These are phyloP conservation scores for Aricia agestis DNA, from an alignment of 1,140 invertebrate genomes.

Conservation along the genomic window DNA sequence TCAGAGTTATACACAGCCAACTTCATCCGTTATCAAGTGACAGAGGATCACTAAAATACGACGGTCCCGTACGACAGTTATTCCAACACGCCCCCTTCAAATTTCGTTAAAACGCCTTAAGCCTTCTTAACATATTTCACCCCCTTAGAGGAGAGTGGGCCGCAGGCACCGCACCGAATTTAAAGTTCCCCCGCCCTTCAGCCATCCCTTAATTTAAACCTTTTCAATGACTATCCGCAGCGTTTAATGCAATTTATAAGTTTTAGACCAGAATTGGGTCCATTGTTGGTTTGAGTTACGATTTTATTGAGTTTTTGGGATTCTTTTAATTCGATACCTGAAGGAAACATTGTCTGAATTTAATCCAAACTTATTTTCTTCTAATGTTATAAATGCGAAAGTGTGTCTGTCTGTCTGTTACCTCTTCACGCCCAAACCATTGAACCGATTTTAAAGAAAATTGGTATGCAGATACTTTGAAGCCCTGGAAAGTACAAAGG, in stretches of 20 bases:
- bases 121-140: conserved; percentile 15
- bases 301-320: neutral
- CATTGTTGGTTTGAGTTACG: neutral
- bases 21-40: neutral
- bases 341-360: neutral
- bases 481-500: no score
- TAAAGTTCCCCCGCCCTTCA: neutral
- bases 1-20: neutral
- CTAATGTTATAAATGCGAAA: no score
- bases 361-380: no score
- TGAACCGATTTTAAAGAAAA: no score
- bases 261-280: neutral
- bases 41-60: neutral
- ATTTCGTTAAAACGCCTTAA: conserved; percentile 8
- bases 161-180: conserved; percentile 8
- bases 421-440: no score
- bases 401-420: no score
- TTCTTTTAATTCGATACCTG: neutral
- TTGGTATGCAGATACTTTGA: no score
- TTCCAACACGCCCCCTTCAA: neutral
- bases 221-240: conserved; percentile 9
- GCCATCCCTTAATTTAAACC: conserved; percentile 6
- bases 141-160: neutral
- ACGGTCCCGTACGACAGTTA: neutral
- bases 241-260: conserved; percentile 8